phyloP scores from a whole-genome alignment of 2,797 vertebrate genomes.

The Chloroceryle amazona region DNA sequence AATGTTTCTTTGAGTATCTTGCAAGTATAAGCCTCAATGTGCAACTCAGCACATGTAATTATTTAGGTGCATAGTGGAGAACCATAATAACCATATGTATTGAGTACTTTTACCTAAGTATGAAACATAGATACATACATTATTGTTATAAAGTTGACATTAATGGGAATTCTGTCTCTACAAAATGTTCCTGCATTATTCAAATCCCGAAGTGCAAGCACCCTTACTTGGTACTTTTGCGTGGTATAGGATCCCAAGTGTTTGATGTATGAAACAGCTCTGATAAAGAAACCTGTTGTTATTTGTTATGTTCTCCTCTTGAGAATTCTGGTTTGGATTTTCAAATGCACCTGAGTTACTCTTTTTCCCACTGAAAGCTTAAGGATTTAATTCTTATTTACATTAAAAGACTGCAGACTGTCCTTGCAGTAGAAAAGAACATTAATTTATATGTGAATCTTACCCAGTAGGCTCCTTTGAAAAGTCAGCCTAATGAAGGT shows the following conservation, averaged over 20 bases:
- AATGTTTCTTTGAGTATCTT: not conserved
- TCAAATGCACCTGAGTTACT: not conserved
- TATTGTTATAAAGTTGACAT: not conserved
- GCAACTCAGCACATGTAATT: not conserved
- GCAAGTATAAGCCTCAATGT: not conserved
- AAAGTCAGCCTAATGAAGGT: not conserved
- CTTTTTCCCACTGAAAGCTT: not conserved
- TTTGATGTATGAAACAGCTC: not conserved
- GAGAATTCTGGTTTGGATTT: conserved; percentile 9
- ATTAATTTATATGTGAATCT: conserved; percentile 1
- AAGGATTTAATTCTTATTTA: conserved; percentile 29
- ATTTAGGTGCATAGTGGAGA: not conserved
- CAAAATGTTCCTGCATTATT: not conserved
- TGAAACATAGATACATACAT: not conserved
- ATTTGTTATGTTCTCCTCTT: not conserved
- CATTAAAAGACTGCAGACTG: not conserved
- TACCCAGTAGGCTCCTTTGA: not conserved
- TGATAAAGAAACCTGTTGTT: not conserved
- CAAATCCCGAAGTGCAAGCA: not conserved
- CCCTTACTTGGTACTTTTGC: not conserved
- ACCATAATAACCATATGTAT: not conserved
- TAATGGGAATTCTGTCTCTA: not conserved
- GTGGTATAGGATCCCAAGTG: not conserved
- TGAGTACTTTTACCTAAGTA: not conserved
- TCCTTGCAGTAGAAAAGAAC: not conserved